Base-by-base conservation (phyloP, 2,888 invertebrate genomes). In the Cyaniris semiargus region DNA sequence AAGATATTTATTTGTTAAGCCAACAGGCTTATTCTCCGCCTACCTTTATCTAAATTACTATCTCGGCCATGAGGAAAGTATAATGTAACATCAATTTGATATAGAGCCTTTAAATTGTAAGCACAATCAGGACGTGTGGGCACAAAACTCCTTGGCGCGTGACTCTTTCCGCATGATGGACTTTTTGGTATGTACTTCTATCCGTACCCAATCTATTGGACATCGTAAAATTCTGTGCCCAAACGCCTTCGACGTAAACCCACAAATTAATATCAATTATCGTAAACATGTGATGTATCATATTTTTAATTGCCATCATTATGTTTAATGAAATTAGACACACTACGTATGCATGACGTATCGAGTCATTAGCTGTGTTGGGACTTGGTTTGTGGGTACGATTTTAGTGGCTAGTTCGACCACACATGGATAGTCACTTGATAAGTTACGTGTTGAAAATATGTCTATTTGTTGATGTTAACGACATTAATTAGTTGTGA, bases 111-210 rank as follows among this genome's bases (percentile, higher is more conserved):
- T 56, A 76, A 76, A 70, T n/a, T 53, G 75, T 79, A 79, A 58
- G 75, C 75, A 84, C 84, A 85, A 82, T 82, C 82, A 83, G 81
- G 84, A 87, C 86, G 89, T 90, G 89, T 88, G 89, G 86, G 85
- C 87, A 86, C 86, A 84, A 84, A 88, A 90, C 88, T 88, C 89
- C 86, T 87, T 87, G 88, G 88, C 90, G 90, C 93, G 93, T 92
- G 92, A 92, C 93, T 91, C 56, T 84, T 90, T 88, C 89, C 89
- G 92, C 91, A 88, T 85, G 87, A 92, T 91, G 87, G 91, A 84
- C 81, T 86, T 86, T 87, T 85, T 87, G 91, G 86, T 88, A 92
- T 92, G 90, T 80, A 78, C 78, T 85, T 84, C 83, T 89, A 90
- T 88, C 89, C 84, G 76, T 80, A 77, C 76, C 84, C 83, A 85